Evolutionary conservation across 1,140 invertebrate genomes (phyloP).

Genomic region (Copidosoma floridanum): DNA sequence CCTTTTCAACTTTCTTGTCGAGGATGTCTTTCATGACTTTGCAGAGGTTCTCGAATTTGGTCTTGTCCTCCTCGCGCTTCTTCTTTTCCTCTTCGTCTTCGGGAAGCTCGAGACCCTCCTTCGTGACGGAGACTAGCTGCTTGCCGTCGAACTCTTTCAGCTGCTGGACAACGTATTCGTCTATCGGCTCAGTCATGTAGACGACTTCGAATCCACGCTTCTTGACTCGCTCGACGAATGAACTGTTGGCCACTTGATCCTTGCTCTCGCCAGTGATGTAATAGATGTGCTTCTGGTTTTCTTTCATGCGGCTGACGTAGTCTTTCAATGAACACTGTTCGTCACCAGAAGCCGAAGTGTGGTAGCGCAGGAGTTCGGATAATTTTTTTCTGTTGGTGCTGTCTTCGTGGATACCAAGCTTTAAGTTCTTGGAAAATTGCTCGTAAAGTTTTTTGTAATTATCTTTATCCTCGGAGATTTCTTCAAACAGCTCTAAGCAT

Average conservation of each 20-base stretch:
- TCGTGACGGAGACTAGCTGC: slow-evolving; percentile 93
- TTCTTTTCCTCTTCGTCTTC: slow-evolving; percentile 97
- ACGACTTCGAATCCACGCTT: slow-evolving; percentile 97
- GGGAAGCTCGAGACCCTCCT: slow-evolving; percentile 96
- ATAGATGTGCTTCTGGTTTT: slow-evolving; percentile 97
- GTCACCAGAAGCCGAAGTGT: slow-evolving; percentile 92
- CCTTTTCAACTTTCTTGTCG: slow-evolving; percentile 98
- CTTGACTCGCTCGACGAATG: slow-evolving; percentile 95
- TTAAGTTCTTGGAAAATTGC: slow-evolving; percentile 97
- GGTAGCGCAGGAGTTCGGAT: slow-evolving; percentile 87
- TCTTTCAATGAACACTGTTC: slow-evolving; percentile 91
- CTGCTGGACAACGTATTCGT: slow-evolving; percentile 98
- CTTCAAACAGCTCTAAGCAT: slow-evolving; percentile 94
- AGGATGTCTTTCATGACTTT: slow-evolving; percentile 98
- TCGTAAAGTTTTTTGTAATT: slow-evolving; percentile 99
- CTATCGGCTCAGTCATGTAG: slow-evolving; percentile 98
- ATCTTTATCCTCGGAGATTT: slow-evolving; percentile 93
- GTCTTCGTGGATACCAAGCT: slow-evolving; percentile 98
- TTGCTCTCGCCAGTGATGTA: slow-evolving; percentile 96
- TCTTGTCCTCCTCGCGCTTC: slow-evolving; percentile 92
- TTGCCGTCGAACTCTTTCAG: slow-evolving; percentile 98
- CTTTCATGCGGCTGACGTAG: slow-evolving; percentile 96
- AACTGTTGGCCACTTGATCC: slow-evolving; percentile 92
- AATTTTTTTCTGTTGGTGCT: slow-evolving; percentile 91
- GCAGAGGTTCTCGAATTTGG: slow-evolving; percentile 92